These are phyloP conservation scores for Peromyscus polionotus DNA, from an alignment of 2,113 vertebrate genomes.

Conservation along the genomic window DNA sequence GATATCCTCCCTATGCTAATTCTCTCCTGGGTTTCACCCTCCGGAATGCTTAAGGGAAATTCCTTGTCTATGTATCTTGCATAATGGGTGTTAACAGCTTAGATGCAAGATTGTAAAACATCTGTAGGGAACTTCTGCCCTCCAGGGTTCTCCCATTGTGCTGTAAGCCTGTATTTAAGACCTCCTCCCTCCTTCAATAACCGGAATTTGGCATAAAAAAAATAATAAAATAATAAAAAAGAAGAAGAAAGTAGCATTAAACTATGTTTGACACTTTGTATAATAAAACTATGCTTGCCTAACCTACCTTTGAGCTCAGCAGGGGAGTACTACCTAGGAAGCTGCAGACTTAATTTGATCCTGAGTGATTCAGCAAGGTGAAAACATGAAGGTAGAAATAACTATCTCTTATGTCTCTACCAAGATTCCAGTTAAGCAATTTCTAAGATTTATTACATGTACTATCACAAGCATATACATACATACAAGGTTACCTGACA, in stretches of 20 bases:
- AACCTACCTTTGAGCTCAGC: conserved; percentile 1
- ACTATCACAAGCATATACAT: neutral
- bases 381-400: neutral
- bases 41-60: too few species aligned
- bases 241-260: neutral
- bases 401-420: neutral
- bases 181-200: too few species aligned
- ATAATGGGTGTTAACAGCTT: too few species aligned
- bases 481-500: neutral
- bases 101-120: too few species aligned
- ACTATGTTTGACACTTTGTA: neutral
- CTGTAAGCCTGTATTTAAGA: too few species aligned
- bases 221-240: neutral
- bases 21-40: too few species aligned
- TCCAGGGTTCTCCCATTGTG: too few species aligned
- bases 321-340: neutral
- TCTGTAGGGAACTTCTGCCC: too few species aligned
- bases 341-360: neutral
- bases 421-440: neutral
- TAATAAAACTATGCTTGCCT: conserved; percentile 34
- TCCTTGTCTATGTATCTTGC: too few species aligned
- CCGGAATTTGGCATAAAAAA: too few species aligned
- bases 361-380: neutral
- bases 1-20: too few species aligned
- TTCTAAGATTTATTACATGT: neutral